These are phyloP conservation scores for Apaloderma vittatum DNA, from an alignment of 2,113 vertebrate genomes.

Conservation along the genomic window DNA sequence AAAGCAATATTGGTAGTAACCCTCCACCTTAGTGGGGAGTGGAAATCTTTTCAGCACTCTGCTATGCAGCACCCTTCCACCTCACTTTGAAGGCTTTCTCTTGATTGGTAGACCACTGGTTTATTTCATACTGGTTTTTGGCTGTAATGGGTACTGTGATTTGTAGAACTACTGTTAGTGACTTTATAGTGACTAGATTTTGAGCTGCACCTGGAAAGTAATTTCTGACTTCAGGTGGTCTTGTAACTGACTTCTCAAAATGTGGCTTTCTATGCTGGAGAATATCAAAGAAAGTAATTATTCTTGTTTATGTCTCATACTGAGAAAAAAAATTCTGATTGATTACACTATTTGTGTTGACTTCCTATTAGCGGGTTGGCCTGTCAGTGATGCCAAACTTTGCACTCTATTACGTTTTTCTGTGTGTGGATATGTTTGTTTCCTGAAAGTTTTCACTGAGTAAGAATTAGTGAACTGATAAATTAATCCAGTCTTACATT, in stretches of 20 bases:
- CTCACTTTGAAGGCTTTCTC: neutral
- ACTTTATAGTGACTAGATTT: neutral
- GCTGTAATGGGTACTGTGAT: neutral
- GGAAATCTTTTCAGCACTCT: neutral
- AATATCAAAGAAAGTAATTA: neutral
- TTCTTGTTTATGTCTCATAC: neutral
- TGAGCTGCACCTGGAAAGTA: neutral
- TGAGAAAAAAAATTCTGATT: neutral
- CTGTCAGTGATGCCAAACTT: neutral
- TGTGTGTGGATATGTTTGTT: neutral
- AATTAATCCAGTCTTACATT: neutral
- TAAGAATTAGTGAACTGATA: neutral
- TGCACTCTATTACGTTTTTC: neutral
- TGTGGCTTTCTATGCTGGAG: neutral
- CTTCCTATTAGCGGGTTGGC: neutral
- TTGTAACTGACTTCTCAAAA: neutral
- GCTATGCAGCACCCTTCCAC: neutral
- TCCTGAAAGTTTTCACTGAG: neutral
- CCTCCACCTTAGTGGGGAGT: rapidly evolving
- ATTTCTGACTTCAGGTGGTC: neutral
- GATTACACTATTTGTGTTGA: neutral
- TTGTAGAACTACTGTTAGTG: neutral
- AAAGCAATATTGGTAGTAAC: neutral
- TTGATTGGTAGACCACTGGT: neutral
- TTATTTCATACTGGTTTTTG: neutral